These are phyloP conservation scores for Corythucha ciliata DNA, from an alignment of 2,888 invertebrate species.

Conservation along the genomic window DNA sequence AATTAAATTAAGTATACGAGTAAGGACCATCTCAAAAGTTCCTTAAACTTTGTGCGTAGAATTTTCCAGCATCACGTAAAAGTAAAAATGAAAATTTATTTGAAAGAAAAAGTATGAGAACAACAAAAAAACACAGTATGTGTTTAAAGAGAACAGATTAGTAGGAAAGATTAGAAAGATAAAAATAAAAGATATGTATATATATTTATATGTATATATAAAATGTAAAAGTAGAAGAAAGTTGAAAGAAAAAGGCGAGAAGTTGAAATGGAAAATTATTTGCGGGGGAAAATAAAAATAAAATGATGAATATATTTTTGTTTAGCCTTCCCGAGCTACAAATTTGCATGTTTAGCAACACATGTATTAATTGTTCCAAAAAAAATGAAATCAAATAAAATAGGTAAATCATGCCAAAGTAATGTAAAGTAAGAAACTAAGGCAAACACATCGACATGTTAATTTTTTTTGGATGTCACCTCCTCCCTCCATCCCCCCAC, in stretches of 20 bases:
- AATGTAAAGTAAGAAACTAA: no score
- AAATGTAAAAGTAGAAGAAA: slow-evolving; percentile 32
- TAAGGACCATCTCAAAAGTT: slow-evolving; percentile 49
- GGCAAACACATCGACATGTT: slow-evolving; percentile 2
- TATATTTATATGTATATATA: slow-evolving; percentile 21
- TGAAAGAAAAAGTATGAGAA: slow-evolving; percentile 28
- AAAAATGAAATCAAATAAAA: no score
- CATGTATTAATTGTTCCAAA: no score
- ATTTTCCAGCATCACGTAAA: slow-evolving; percentile 26
- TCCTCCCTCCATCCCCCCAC: no score
- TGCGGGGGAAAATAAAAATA: slow-evolving; percentile 27
- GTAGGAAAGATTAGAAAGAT: slow-evolving; percentile 22
- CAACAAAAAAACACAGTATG: slow-evolving; percentile 22
- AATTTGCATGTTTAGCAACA: slow-evolving; percentile 1
- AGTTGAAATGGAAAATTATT: no score
- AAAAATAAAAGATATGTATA: slow-evolving; percentile 20
- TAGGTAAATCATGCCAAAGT: no score
- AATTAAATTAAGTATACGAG: slow-evolving; percentile 35
- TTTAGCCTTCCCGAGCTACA: slow-evolving; percentile 27
- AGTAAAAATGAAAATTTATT: slow-evolving; percentile 24
- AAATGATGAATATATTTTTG: slow-evolving; percentile 21
- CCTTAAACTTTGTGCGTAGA: slow-evolving; percentile 38
- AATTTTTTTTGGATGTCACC: background rate
- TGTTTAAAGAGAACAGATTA: slow-evolving; percentile 20
- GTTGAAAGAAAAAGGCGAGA: slow-evolving; percentile 30